A percentile compares a stretch with the other conserved stretches of the same genome.
Evolutionary conservation across 2,888 invertebrate genomes (phyloP).

Genomic region (Mermis nigrescens): DNA sequence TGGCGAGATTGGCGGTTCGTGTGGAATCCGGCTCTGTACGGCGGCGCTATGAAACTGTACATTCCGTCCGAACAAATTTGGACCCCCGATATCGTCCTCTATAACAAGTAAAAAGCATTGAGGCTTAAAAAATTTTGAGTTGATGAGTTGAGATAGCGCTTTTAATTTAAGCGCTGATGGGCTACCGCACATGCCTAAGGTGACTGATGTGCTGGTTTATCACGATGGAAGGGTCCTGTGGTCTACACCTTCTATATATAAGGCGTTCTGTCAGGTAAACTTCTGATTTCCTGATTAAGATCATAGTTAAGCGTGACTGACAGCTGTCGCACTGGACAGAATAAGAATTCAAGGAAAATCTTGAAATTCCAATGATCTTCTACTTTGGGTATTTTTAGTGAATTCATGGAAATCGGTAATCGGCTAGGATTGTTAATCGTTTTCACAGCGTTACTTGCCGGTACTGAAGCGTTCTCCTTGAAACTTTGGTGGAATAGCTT

Average conservation of each 20-base stretch:
- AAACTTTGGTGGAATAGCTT: no score
- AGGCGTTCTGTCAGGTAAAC: conserved; percentile 24
- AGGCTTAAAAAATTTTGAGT: background rate
- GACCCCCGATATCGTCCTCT: conserved; percentile 11
- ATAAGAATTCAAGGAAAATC: no score
- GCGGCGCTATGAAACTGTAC: conserved; percentile 81
- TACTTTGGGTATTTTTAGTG: no score
- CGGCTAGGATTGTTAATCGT: no score
- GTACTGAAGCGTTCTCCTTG: no score
- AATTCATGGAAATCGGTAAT: no score
- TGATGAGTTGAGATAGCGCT: background rate
- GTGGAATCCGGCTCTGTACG: conserved; percentile 85
- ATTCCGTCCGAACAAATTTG: conserved; percentile 91
- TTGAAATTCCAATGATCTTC: no score
- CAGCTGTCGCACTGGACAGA: no score
- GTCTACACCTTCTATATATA: conserved; percentile 31
- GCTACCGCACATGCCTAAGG: conserved; percentile 30
- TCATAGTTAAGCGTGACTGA: no score
- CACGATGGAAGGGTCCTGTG: conserved; percentile 28
- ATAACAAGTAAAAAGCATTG: conserved; percentile 8
- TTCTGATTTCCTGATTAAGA: no score
- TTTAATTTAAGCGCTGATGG: conserved; percentile 24
- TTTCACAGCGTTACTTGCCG: no score
- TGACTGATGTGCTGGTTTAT: conserved; percentile 29
- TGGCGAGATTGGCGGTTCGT: conserved; percentile 82